phyloP scores from a whole-genome alignment of 1,140 invertebrate species.

The Caenorhabditis briggsae region DNA sequence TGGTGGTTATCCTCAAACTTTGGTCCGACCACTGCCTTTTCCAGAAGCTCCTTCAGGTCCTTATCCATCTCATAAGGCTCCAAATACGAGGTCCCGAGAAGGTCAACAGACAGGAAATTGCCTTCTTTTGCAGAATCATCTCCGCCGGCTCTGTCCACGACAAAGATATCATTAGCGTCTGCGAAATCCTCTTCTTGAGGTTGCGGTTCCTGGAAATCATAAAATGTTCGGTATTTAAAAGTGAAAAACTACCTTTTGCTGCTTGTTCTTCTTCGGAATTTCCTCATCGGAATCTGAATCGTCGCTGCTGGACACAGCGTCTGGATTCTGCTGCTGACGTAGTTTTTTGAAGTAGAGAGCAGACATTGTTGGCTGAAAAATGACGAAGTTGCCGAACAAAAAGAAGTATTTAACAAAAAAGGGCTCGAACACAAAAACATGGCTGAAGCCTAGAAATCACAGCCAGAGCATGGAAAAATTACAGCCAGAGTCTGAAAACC shows the following conservation, averaged over 20 bases:
- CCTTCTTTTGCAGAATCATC: neutral
- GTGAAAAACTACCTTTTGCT: neutral
- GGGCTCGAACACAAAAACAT: too few relatives aligned
- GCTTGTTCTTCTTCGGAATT: neutral
- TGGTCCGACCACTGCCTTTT: slow-evolving; percentile 11
- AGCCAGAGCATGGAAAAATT: too few relatives aligned
- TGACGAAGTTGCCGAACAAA: neutral
- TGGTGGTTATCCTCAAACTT: neutral
- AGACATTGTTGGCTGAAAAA: slow-evolving; percentile 17
- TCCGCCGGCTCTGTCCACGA: neutral
- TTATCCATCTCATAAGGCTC: slow-evolving; percentile 50
- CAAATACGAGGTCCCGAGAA: neutral
- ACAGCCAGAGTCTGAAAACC: too few relatives aligned
- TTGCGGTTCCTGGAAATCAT: neutral
- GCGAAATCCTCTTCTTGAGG: neutral
- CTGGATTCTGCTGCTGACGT: slow-evolving; percentile 21
- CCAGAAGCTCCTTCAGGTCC: slow-evolving; percentile 10
- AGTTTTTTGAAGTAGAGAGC: slow-evolving; percentile 50
- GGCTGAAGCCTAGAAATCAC: too few relatives aligned
- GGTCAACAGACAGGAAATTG: neutral
- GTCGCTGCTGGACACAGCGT: slow-evolving; percentile 3
- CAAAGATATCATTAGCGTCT: slow-evolving; percentile 12
- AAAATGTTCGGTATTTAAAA: neutral
- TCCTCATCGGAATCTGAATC: slow-evolving; percentile 24
- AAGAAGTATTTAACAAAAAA: too few relatives aligned